Base-by-base conservation (phyloP, 2,888 invertebrate species). In the Chalcosyrphus nemorum region DNA sequence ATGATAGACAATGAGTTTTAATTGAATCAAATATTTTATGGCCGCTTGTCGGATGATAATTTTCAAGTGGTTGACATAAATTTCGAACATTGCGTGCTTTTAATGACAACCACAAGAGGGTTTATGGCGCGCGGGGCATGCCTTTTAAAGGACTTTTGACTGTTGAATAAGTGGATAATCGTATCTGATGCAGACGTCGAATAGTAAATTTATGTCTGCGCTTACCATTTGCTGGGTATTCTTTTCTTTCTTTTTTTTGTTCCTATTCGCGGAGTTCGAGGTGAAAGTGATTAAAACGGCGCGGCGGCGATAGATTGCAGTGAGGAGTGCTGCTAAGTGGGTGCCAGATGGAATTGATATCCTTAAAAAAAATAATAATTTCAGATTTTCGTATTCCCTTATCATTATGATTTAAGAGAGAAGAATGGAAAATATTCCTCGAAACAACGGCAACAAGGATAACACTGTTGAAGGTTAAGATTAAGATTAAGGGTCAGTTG, bases 21-120 rank as follows among this genome's bases (percentile, higher is more conserved):
- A 81, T 81, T 75, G 70, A 41, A 56, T 19, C 7, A 29, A 63
- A 56, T 32, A 43, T 61, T 81, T 81, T 81, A 61, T 41, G 13
- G 15, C 19, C 21, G 29, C 59, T 61, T 35, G 15, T 29, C 43
- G 19, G 61, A 59, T 47, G 54, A 70, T 56, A 68, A 75, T 56
- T 68, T 68, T 68, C 24, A 61, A 63, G 54, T 54, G 54, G 47
- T 65, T 29, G n/a, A 32, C 19, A 24, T 75, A 70, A 43, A 65
- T 65, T 50, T 17, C n/a, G 11, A 52, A 47, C 47, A 50, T 27
- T 57, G 41, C 41, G 76, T 52, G 50, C 35, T 19, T 21, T 59
- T 71, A 11, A 70, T 57, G 63, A 43, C 19, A 45, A 41, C 47
- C 63, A n/a, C 68, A 47, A 47, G 9, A 38, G n/a, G 80, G 21